Base-by-base conservation (phyloP, 2,888 invertebrate genomes). In the Odontocolon sp. region DNA sequence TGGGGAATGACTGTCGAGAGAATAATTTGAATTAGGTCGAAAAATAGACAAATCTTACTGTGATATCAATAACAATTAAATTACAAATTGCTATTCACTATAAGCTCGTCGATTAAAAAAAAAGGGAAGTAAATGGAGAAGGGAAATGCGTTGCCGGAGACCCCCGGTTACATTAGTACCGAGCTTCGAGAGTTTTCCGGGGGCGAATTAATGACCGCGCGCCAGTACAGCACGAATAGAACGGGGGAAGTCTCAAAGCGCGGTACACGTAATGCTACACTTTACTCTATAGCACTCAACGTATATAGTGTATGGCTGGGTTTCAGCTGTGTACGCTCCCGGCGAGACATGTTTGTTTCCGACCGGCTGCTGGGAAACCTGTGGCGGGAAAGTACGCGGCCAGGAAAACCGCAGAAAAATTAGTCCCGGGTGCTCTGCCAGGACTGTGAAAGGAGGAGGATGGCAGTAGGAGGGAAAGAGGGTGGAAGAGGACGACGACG, bases 271-370 rank as follows among this genome's bases (percentile, higher is more conserved):
- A n/a, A 31, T 50, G 18, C 14, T 14, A 61, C 23, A 16, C 42
- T 63, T 28, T 14, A 6, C 28, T 45, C 8, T 31, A 31, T 31
- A 52, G 64, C 63, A 11, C 18, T 21, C 54, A 11, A 11, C 31
- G 18, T 11, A 14, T 33, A 21, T 47, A 16, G 28, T 28, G 40
- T 23, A 38, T 21, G 57, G 9, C 50, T 21, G 42, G 28, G 72
- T 69, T 47, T 66, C 47, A 33, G 45, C 64, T 64, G 64, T 66
- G 59, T 73, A 59, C 67, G 52, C 69, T 61, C 71, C 47, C 40
- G 72, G 77, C 72, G 69, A 73, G 72, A 77, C 77, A 77, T 66
- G 69, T 77, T 77, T 77, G 72, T 77, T 77, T 72, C 68, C 68
- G 72, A 64, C 40, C 52, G 72, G 57, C 59, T 72, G 47, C 36